phyloP scores from a whole-genome alignment of 2,113 vertebrate species.

The Charadrius vociferus region DNA sequence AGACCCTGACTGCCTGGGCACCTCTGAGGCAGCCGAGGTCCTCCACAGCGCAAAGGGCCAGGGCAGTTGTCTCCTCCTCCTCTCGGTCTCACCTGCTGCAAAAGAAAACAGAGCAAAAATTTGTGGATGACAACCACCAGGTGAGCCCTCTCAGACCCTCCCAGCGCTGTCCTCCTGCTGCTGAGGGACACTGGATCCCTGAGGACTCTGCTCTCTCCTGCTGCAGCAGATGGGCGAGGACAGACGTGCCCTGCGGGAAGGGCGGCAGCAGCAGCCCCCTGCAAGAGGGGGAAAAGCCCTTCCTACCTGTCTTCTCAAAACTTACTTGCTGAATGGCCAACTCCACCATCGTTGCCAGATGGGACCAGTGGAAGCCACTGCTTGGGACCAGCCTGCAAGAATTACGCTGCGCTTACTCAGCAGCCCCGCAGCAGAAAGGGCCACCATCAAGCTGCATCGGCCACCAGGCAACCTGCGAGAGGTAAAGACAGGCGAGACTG shows the following conservation, averaged over 20 bases:
- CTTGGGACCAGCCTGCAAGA: not conserved
- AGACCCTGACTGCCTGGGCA: rapidly evolving
- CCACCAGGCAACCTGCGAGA: not conserved
- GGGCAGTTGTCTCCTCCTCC: not conserved
- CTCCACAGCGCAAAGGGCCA: not conserved
- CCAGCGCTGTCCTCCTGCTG: not conserved
- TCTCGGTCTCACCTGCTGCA: not conserved
- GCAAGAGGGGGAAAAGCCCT: not conserved
- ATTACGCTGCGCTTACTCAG: not conserved
- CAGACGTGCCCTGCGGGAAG: not conserved
- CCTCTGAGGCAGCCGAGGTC: not conserved
- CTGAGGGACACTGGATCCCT: not conserved
- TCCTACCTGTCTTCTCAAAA: not conserved
- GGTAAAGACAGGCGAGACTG: not conserved
- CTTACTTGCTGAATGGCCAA: not conserved
- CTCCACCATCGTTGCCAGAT: not conserved
- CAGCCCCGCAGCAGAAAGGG: not conserved
- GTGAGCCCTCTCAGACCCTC: not conserved
- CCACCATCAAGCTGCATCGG: not conserved
- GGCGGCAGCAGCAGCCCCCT: not conserved
- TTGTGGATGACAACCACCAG: not conserved
- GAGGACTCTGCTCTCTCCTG: not conserved
- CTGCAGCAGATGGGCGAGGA: not conserved
- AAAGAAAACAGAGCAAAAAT: not conserved
- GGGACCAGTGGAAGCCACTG: not conserved